phyloP scores from a whole-genome alignment of 2,113 vertebrate species.

The sheep (Ovis aries) region ARS-UI_Ramb_v3.0 NC_056055.1:45802001-45802500 shows the following conservation, averaged over 20 bases:
- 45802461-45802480: neutral
- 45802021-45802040: neutral
- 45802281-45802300: neutral
- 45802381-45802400: neutral
- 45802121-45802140: neutral
- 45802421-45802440: neutral
- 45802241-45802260: neutral
- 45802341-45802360: neutral
- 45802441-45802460: neutral
- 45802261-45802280: neutral
- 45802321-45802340: neutral
- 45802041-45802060: neutral
- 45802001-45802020: neutral
- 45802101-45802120: neutral
- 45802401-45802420: neutral
- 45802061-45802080: neutral
- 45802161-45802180: too few species aligned
- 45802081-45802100: neutral
- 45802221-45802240: neutral
- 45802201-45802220: too few species aligned
- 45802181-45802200: too few species aligned
- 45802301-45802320: neutral
- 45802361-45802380: neutral
- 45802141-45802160: neutral
- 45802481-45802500: neutral